Evolutionary conservation across 1,140 invertebrate genomes (phyloP).

Genomic region (Drosophila arizonae): DNA sequence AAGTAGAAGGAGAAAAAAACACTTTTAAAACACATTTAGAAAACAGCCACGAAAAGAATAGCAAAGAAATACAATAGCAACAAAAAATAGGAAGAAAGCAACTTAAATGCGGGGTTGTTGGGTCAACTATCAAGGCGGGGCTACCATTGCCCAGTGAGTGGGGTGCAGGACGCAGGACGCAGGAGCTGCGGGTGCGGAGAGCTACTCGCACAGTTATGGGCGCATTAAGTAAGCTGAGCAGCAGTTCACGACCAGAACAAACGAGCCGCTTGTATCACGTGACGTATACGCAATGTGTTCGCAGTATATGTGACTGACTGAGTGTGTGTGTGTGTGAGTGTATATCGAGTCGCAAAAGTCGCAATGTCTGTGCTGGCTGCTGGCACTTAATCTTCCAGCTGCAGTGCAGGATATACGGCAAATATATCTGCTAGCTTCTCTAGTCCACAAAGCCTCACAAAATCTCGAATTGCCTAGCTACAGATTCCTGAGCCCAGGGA

Average conservation of each 20-base stretch:
- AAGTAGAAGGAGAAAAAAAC: conserved; percentile 22
- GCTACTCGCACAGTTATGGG: conserved; percentile 37
- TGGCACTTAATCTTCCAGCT: conserved; percentile 75
- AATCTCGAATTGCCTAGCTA: conserved; percentile 13
- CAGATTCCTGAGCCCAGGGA: neutral
- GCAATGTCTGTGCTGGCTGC: conserved; percentile 44
- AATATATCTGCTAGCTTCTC: conserved; percentile 54
- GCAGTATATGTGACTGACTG: conserved; percentile 27
- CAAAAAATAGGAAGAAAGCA: conserved; percentile 29
- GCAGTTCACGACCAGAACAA: conserved; percentile 41
- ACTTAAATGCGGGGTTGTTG: conserved; percentile 63
- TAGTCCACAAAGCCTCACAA: conserved; percentile 6
- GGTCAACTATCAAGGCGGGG: conserved; percentile 56
- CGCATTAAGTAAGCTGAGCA: conserved; percentile 39
- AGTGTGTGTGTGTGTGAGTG: conserved; percentile 1
- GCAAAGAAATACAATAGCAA: too few relatives aligned
- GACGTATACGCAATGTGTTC: conserved; percentile 73
- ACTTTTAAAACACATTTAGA: conserved; percentile 78
- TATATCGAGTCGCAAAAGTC: conserved; percentile 19
- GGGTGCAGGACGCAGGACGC: neutral
- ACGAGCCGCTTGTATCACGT: conserved; percentile 45
- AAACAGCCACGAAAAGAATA: conserved; percentile 50
- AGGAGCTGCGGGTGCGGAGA: conserved; percentile 1
- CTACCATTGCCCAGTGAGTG: neutral
- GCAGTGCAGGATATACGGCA: conserved; percentile 68